These are phyloP conservation scores for Craniophora ligustri DNA, from an alignment of 2,888 invertebrate species.

Conservation along the genomic window DNA sequence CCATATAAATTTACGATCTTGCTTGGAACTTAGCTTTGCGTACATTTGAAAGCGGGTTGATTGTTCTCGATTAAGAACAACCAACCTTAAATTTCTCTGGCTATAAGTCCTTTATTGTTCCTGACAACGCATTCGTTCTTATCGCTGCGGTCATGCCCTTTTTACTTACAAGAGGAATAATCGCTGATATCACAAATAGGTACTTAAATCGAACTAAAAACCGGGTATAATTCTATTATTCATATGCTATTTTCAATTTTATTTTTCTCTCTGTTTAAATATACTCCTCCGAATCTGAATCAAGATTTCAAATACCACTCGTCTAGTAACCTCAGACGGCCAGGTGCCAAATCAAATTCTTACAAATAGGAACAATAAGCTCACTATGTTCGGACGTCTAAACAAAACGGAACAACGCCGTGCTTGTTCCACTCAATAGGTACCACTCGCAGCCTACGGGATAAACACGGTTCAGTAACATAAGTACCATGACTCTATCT, in stretches of 20 bases:
- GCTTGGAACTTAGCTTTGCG: constrained; percentile 22
- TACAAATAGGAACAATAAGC: constrained; percentile 64
- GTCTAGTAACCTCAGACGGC: constrained; percentile 5
- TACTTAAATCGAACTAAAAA: neutral
- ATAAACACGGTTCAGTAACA: constrained; percentile 39
- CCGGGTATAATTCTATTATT: neutral
- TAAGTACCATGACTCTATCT: constrained; percentile 41
- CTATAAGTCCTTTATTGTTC: constrained; percentile 12
- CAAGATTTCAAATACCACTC: constrained; percentile 18
- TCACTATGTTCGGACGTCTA: constrained; percentile 56
- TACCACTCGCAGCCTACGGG: constrained; percentile 40
- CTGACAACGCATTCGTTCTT: neutral
- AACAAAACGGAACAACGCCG: constrained; percentile 57
- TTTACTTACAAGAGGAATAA: neutral
- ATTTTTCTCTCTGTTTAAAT: no score
- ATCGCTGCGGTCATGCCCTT: constrained; percentile 1
- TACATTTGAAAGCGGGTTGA: constrained; percentile 38
- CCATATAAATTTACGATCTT: constrained; percentile 23
- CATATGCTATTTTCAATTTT: no score
- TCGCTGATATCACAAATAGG: neutral
- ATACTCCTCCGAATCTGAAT: no score
- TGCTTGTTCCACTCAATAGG: constrained; percentile 47
- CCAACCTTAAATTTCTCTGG: constrained; percentile 18
- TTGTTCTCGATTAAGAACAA: constrained; percentile 31
- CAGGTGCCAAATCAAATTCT: constrained; percentile 45